Percentiles rank a stretch among this genome's conserved stretches.
Conservation (phyloP, 2,113 vertebrate genomes). For the Lates calcarifer region DNA sequence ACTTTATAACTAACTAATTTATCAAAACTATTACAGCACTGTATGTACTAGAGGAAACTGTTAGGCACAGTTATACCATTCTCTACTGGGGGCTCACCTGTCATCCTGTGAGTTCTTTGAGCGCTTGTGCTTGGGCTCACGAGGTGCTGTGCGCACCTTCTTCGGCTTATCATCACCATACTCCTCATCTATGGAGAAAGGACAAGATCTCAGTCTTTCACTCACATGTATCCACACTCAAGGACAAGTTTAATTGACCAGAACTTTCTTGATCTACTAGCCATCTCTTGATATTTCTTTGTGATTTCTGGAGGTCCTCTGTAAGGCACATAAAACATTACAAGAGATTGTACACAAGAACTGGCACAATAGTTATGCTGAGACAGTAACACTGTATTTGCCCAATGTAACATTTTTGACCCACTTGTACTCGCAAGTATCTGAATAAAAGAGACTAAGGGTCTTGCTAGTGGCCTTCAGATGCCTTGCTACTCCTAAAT, state of each 20-base stretch:
- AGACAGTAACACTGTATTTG: background rate
- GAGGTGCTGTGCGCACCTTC: slow-evolving; percentile 93
- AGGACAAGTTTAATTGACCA: background rate
- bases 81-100: slow-evolving; percentile 82
- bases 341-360: background rate
- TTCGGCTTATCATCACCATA: slow-evolving; percentile 95
- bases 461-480: too few relatives aligned
- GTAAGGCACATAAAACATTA: too few relatives aligned
- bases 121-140: slow-evolving; percentile 96
- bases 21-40: background rate
- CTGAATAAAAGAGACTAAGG: too few relatives aligned
- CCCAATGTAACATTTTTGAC: too few relatives aligned
- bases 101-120: slow-evolving; percentile 98
- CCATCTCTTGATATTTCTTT: background rate
- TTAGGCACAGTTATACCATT: background rate
- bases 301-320: background rate
- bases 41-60: background rate
- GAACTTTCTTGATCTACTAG: background rate
- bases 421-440: too few relatives aligned
- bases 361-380: background rate
- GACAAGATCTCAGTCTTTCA: background rate
- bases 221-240: background rate
- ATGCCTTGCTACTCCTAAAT: too few relatives aligned
- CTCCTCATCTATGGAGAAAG: slow-evolving; percentile 90
- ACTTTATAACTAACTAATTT: background rate